Percentiles rank a stretch among this genome's conserved stretches.
Evolutionary conservation across 2,113 vertebrate species (phyloP).

Genomic region (Monopterus albus): DNA sequence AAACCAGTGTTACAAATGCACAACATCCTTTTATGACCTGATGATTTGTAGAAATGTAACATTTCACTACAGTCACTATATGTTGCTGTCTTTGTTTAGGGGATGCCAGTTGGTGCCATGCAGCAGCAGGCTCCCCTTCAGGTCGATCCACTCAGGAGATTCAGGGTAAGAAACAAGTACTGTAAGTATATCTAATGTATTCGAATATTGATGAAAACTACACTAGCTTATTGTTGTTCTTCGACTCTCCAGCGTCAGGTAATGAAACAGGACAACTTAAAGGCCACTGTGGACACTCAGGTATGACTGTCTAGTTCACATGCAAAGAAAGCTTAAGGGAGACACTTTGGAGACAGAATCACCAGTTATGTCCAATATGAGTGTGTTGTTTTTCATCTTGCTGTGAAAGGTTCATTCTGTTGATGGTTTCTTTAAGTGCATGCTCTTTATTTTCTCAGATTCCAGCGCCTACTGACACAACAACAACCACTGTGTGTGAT

Average conservation of each 20-base stretch:
- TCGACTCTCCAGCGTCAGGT: constrained; percentile 64
- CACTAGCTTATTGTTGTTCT: constrained; percentile 16
- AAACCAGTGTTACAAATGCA: too few relatives aligned
- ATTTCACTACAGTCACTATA: not conserved
- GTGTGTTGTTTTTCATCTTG: not conserved
- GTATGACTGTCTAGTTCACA: constrained; percentile 31
- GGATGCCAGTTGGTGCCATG: constrained; percentile 13
- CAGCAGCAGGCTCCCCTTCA: constrained; percentile 58
- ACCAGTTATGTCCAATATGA: too few relatives aligned
- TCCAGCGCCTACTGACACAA: constrained; percentile 53
- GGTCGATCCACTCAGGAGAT: constrained; percentile 57
- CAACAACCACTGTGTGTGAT: constrained; percentile 24
- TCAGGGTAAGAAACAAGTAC: constrained; percentile 61
- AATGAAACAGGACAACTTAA: constrained; percentile 30
- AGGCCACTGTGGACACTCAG: constrained; percentile 61
- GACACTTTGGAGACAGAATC: too few relatives aligned
- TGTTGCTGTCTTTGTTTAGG: constrained; percentile 43
- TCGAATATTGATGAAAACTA: not conserved
- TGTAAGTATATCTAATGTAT: not conserved
- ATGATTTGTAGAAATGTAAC: not conserved
- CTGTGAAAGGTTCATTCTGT: not conserved
- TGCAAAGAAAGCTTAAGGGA: not conserved
- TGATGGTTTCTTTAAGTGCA: not conserved
- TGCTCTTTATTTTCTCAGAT: constrained; percentile 53
- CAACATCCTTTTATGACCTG: not conserved